Evolutionary conservation across 1,140 invertebrate species (phyloP).

Genomic region (Habropoda laboriosa): DNA sequence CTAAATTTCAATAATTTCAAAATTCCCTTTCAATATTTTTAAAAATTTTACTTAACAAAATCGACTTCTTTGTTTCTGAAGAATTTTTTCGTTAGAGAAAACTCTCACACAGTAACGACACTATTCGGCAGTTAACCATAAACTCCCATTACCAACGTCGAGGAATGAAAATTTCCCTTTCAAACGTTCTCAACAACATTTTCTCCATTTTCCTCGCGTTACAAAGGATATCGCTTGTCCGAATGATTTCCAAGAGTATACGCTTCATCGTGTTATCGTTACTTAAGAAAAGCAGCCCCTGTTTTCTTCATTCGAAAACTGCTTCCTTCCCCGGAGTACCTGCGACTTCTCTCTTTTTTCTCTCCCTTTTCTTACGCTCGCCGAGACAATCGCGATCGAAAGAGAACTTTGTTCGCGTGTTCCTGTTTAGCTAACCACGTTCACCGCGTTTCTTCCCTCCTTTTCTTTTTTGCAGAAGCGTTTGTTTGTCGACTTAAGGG

Average conservation of each 20-base stretch:
- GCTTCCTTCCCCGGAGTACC: neutral
- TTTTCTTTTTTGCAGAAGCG: neutral
- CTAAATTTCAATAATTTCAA: too few species aligned
- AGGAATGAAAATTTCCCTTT: neutral
- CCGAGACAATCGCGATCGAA: neutral
- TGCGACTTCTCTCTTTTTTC: too few species aligned
- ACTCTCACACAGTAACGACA: too few species aligned
- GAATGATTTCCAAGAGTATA: neutral
- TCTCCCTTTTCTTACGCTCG: neutral
- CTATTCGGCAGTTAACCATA: too few species aligned
- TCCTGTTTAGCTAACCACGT: neutral
- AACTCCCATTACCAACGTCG: too few species aligned
- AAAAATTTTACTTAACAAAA: too few species aligned
- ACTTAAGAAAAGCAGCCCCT: neutral
- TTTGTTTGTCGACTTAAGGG: slow-evolving; percentile 35
- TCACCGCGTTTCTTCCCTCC: neutral
- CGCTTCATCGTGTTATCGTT: neutral
- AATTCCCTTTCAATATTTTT: too few species aligned
- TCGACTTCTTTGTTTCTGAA: too few species aligned
- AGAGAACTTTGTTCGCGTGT: slow-evolving; percentile 26
- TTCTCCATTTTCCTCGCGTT: too few species aligned
- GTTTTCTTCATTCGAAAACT: neutral
- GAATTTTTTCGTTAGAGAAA: too few species aligned
- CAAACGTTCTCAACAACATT: neutral
- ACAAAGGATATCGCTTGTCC: too few species aligned